Conservation (phyloP, 2,797 vertebrate genomes). For the Bovichtus variegatus region DNA sequence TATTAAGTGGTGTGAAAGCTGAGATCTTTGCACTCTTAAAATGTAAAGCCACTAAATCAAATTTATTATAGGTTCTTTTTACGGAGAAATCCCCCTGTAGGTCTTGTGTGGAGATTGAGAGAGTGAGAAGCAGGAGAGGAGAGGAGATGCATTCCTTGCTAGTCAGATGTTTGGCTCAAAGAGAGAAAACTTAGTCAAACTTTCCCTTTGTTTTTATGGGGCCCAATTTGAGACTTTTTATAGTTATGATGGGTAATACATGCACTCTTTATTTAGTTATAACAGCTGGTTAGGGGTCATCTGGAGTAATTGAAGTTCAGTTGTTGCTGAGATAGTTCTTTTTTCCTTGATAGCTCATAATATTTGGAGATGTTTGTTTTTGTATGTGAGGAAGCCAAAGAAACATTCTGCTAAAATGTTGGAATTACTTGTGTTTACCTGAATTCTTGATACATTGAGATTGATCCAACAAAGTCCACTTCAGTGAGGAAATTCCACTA, state of each 20-base stretch:
- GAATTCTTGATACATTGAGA: not conserved
- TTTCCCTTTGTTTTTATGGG: constrained; percentile 12
- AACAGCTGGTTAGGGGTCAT: constrained; percentile 11
- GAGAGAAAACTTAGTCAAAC: not conserved
- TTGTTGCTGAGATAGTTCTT: not conserved
- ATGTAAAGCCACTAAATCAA: constrained; percentile 40
- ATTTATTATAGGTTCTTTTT: constrained; percentile 39
- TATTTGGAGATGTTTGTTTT: not conserved
- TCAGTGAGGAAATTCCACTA: not conserved
- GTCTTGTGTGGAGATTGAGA: not conserved
- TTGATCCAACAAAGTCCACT: not conserved
- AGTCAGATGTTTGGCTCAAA: constrained; percentile 22
- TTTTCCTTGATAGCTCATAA: not conserved
- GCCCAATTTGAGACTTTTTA: not conserved
- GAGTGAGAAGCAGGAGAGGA: constrained; percentile 17
- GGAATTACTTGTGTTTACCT: not conserved
- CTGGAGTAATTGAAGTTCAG: not conserved
- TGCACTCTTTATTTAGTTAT: not conserved
- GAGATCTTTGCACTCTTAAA: constrained; percentile 22
- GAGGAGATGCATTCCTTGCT: constrained; percentile 11
- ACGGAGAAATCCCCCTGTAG: not conserved
- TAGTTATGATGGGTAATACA: constrained; percentile 9
- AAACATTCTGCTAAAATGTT: not conserved
- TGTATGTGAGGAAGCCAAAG: not conserved
- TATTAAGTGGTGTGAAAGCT: not conserved